Base-by-base conservation (phyloP, 2,113 vertebrate species). In the Rhabdornis inornatus region DNA sequence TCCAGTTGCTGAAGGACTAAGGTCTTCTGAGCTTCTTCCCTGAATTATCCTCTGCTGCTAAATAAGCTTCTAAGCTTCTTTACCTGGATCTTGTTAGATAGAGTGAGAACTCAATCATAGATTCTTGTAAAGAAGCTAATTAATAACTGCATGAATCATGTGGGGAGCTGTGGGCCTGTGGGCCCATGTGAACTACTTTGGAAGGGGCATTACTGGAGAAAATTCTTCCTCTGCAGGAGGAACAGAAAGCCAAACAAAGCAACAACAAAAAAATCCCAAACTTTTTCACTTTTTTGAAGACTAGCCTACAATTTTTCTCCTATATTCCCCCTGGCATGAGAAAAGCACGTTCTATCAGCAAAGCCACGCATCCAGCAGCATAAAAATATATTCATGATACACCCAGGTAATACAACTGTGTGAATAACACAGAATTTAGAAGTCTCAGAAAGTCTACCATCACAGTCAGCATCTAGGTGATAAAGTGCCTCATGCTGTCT, bases 81-180 rank as follows among this genome's bases (percentile, higher is more conserved):
- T n/a, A 90, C 25, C 17, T 28, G 21, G 20, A 10, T 92, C 4
- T 89, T 56, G 6, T 78, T 87, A n/a, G 22, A 87, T 78, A 64
- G 24, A 47, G 53, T 42, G 40, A 42, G 40, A 42, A 30, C 18
- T 83, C 40, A 56, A 8, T 20, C 39, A 64, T 0, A 33, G 30
- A 61, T 53, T 15, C n/a, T 72, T 88, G 60, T 40, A 55, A 71
- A 84, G 35, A 63, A 74, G 31, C 33, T 63, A 74, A 81, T 35
- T 28, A 64, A 28, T 55, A 63, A 65, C 35, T 59, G 13, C 57
- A 61, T 47, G 14, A 66, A 21, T 71, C 42, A 39, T 0, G 0
- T 61, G 28, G 24, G 45, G 59, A 93, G 27, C n/a, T 40, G 14
- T 35, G 44, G 39, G 55, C 15, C 9, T n/a, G 14, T 47, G 47